Conservation (phyloP, 2,888 invertebrate species). For the Serrognathus titanus region DNA sequence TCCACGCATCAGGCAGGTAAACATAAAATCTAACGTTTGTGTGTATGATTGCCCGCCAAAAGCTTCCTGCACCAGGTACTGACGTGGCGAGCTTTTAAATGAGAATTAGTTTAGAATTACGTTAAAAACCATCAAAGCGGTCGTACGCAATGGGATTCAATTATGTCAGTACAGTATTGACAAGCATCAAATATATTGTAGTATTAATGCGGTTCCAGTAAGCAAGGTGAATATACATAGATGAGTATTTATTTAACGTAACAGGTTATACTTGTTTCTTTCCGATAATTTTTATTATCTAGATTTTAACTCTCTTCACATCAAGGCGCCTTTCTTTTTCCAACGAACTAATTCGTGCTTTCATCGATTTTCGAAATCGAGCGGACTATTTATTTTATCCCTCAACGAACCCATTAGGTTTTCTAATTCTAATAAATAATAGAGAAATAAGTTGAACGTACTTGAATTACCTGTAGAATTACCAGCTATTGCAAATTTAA, state of each 20-base stretch:
- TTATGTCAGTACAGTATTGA: no score
- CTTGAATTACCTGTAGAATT: slow-evolving; percentile 9
- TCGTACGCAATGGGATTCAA: no score
- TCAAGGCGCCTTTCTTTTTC: slow-evolving; percentile 6
- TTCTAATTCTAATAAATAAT: slow-evolving; percentile 10
- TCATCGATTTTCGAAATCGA: background rate
- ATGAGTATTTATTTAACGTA: slow-evolving; percentile 7
- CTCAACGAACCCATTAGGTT: no score
- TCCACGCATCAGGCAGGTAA: slow-evolving; percentile 37
- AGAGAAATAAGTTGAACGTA: slow-evolving; percentile 14
- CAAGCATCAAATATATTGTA: background rate
- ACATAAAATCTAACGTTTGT: slow-evolving; percentile 32
- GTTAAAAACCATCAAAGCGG: no score
- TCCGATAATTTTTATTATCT: slow-evolving; percentile 9
- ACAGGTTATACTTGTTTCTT: slow-evolving; percentile 9
- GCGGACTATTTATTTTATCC: no score
- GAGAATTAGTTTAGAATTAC: no score
- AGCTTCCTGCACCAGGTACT: slow-evolving; percentile 44
- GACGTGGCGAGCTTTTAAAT: slow-evolving; percentile 29
- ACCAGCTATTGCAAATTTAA: slow-evolving; percentile 6
- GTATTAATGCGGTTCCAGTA: background rate
- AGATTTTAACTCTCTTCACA: slow-evolving; percentile 3
- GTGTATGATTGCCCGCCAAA: slow-evolving; percentile 41
- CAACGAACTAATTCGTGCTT: slow-evolving; percentile 2
- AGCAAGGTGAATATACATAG: background rate